Percentiles rank a stretch among this genome's conserved stretches.
Conservation (phyloP, 2,797 vertebrate species). For the Alfaro cultratus region DNA sequence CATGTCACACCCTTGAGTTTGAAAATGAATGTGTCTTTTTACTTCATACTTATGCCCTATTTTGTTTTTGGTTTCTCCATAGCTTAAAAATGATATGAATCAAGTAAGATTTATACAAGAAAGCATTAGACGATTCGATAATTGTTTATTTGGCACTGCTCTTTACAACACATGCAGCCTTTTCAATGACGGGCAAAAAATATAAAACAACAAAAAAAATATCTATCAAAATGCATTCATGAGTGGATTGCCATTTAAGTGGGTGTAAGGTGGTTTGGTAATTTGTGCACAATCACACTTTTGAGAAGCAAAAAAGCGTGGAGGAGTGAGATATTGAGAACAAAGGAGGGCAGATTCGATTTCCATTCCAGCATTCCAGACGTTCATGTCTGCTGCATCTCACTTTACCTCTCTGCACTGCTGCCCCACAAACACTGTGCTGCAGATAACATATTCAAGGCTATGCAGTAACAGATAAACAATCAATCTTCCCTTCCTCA, state of each 20-base stretch:
- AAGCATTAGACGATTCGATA: not conserved
- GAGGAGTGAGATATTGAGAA: slow-evolving; percentile 9
- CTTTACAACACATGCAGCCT: not conserved
- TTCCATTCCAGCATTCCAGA: slow-evolving; percentile 45
- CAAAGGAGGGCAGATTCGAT: slow-evolving; percentile 19
- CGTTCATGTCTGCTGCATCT: slow-evolving; percentile 35
- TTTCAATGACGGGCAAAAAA: not conserved
- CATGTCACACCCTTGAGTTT: not conserved
- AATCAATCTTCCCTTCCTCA: not conserved
- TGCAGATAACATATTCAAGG: slow-evolving; percentile 35
- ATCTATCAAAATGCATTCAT: not conserved
- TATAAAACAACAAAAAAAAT: not conserved
- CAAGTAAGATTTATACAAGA: not conserved
- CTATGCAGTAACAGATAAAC: not conserved
- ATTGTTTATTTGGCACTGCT: not conserved
- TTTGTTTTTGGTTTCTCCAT: not conserved
- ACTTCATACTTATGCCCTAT: not conserved
- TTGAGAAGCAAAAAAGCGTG: not conserved
- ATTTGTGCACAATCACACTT: not conserved
- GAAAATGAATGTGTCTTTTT: not conserved
- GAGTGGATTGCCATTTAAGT: not conserved
- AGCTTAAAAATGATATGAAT: not conserved
- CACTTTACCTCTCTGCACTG: slow-evolving; percentile 15
- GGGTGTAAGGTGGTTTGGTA: slow-evolving; percentile 2
- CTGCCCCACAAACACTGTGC: slow-evolving; percentile 13